A percentile compares a stretch with the other conserved stretches of the same genome.
Evolutionary conservation across 23 tunicate genomes (phyloP).

Genomic region (Diplosoma virens): DNA sequence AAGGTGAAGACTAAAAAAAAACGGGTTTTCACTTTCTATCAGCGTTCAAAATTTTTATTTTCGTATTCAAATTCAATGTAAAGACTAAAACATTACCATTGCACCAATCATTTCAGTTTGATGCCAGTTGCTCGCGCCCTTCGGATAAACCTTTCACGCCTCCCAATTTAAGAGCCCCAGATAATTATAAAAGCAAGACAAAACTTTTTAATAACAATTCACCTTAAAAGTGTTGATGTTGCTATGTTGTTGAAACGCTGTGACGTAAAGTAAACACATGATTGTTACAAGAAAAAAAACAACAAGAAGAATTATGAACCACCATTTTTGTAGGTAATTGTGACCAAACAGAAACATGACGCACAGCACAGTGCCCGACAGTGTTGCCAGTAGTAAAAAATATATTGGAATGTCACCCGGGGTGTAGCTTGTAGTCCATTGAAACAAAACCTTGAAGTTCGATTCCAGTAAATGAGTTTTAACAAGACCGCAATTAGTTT

Average conservation of each 20-base stretch:
- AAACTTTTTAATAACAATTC: slow-evolving; percentile 1
- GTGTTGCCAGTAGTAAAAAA: slow-evolving; percentile 26
- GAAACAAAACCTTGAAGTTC: slow-evolving; percentile 31
- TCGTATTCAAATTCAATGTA: too few relatives aligned
- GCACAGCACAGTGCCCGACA: slow-evolving; percentile 11
- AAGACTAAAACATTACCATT: too few relatives aligned
- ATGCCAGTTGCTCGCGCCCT: too few relatives aligned
- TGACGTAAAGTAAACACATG: neutral
- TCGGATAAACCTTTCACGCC: too few relatives aligned
- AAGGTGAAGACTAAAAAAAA: too few relatives aligned
- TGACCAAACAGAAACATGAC: slow-evolving; percentile 35
- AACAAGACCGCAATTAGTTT: slow-evolving; percentile 37
- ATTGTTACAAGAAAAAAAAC: slow-evolving; percentile 4
- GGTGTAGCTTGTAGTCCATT: slow-evolving; percentile 28
- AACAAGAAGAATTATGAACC: slow-evolving; percentile 30
- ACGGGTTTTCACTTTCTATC: too few relatives aligned
- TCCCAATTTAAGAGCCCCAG: too few relatives aligned
- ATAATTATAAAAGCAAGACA: too few relatives aligned
- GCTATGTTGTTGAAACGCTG: slow-evolving; percentile 46
- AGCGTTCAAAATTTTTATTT: too few relatives aligned
- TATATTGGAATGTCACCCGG: slow-evolving; percentile 51
- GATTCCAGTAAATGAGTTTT: slow-evolving; percentile 48
- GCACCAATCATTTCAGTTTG: too few relatives aligned
- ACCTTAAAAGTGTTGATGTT: slow-evolving; percentile 58
- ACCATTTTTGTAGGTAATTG: slow-evolving; percentile 18